Base-by-base conservation (phyloP, 2,797 vertebrate genomes). In the Ataeniobius toweri region DNA sequence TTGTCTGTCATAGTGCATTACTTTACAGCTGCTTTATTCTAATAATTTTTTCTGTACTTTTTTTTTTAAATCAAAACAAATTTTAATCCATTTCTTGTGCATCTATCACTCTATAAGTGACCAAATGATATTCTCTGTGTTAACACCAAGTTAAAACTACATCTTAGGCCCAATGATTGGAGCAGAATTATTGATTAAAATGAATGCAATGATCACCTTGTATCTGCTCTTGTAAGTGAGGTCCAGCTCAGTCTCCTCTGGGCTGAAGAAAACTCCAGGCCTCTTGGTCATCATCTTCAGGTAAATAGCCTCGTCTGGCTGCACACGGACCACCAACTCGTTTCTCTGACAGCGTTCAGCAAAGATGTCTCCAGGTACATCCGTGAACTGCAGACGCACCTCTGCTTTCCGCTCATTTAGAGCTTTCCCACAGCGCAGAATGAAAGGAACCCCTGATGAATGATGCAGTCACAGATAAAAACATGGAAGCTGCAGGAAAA, bases 161-260 rank as follows among this genome's bases (percentile, higher is more conserved):
- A 48, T 26, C 13, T 26, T 26, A 69, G 41, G 44, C 7, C n/a
- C 12, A 69, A 69, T 26, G 48, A 7, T 69, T 26, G 41, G 24
- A 69, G 41, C 24, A n/a, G 39, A n/a, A 41, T 24, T 13, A 7
- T 26, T 75, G 31, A 73, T 36, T 44, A 14, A 74, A 74, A 18
- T 59, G 1, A 61, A 39, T 48, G 18, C 5, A 44, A 44, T 50
- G 18, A 70, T 50, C 83, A 98, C 97, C 95, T 96, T 97, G 93
- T 98, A 98, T 94, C 97, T 95, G 92, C 94, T 98, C 85, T 92
- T 95, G 22, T 98, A 98, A 48, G 97, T 98, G 83, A 98, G 95
- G 90, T 98, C 97, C 67, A 98, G 94, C 91, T 98, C 97, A 0
- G 97, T 96, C 88, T 97, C 96, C 88, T 97, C 96, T 0, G 96